These are phyloP conservation scores for Mesorhabditis belari DNA, from an alignment of 2,888 invertebrate species.

Conservation along the genomic window DNA sequence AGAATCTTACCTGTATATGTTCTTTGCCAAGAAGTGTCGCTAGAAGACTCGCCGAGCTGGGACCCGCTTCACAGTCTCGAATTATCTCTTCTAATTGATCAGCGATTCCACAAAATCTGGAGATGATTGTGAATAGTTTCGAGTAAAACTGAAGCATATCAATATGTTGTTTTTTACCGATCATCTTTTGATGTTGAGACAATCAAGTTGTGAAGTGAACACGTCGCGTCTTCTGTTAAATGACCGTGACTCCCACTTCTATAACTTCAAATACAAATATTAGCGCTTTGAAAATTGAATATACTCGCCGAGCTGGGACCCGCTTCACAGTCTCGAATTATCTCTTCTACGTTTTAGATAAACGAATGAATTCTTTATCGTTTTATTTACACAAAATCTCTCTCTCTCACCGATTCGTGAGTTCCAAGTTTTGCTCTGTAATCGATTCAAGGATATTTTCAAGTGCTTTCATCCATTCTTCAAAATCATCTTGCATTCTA, in stretches of 20 bases:
- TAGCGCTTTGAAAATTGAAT: no score
- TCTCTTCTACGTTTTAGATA: no score
- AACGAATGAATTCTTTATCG: no score
- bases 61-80: background rate
- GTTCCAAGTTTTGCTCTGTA: background rate
- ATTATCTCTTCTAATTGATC: background rate
- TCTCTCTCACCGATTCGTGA: background rate
- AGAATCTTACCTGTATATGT: background rate
- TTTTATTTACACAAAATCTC: no score
- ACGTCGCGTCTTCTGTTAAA: background rate
- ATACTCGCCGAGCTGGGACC: background rate
- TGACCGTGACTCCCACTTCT: background rate
- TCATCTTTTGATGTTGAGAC: background rate
- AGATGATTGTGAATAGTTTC: background rate
- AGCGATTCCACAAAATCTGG: background rate
- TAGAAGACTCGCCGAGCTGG: background rate
- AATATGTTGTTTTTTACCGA: background rate
- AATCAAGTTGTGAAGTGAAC: background rate
- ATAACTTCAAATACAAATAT: background rate
- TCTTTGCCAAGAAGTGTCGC: background rate
- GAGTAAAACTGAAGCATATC: background rate
- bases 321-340: background rate
- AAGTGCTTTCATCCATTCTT: background rate
- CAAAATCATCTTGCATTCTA: background rate
- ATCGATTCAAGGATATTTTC: background rate